Percentiles rank a stretch among this genome's conserved stretches.
Evolutionary conservation across 2,113 vertebrate genomes (phyloP).

Genomic region (Pitta sordida): DNA sequence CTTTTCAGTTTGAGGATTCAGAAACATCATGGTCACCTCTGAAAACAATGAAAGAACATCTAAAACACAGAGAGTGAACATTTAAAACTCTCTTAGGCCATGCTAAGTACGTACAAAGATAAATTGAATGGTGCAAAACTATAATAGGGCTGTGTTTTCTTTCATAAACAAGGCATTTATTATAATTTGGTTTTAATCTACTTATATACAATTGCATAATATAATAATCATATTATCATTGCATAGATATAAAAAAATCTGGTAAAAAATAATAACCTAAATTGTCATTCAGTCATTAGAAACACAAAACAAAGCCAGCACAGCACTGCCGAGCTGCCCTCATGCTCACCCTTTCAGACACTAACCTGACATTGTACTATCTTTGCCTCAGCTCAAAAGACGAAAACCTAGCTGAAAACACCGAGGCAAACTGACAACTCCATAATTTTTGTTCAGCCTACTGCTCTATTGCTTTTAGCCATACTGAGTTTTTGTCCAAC

Average conservation of each 20-base stretch:
- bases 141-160: not conserved
- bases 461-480: not conserved
- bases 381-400: not conserved
- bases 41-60: not conserved
- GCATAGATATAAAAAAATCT: not conserved
- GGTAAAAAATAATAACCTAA: not conserved
- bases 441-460: not conserved
- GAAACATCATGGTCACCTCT: not conserved
- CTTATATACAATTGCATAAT: not conserved
- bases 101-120: not conserved
- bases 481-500: not conserved
- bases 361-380: not conserved
- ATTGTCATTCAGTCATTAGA: not conserved
- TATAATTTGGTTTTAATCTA: not conserved
- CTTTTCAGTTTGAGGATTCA: not conserved
- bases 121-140: not conserved
- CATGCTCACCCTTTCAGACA: not conserved
- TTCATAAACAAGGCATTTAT: not conserved
- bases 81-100: not conserved
- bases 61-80: not conserved
- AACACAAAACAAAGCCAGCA: not conserved
- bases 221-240: not conserved
- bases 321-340: not conserved
- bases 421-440: not conserved
- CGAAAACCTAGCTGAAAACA: not conserved